Evolutionary conservation across 2,888 invertebrate genomes (phyloP).

Genomic region (Halocaridina rubra): DNA sequence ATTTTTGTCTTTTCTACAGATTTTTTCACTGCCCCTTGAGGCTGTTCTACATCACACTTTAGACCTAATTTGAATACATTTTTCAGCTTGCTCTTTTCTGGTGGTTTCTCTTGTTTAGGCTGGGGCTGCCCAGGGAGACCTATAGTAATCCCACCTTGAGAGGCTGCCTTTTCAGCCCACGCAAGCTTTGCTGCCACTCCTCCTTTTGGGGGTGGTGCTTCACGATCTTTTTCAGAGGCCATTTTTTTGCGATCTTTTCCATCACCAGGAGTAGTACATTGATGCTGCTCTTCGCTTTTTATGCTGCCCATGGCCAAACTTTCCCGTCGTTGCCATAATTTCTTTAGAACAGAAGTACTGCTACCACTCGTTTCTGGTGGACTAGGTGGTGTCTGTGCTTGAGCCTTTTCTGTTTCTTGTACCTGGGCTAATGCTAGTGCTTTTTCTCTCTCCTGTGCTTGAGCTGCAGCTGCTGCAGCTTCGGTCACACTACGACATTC

Average conservation of each 20-base stretch:
- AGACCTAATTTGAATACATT: slow-evolving; percentile 61
- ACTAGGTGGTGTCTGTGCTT: not conserved
- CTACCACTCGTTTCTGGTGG: not conserved
- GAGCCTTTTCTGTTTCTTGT: not conserved
- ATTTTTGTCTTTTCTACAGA: slow-evolving; percentile 80
- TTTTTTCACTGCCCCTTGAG: slow-evolving; percentile 32
- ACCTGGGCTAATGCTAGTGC: slow-evolving; percentile 15
- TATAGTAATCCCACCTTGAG: not conserved
- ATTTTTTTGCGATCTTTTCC: not conserved
- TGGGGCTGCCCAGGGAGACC: slow-evolving; percentile 7
- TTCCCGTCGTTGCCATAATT: slow-evolving; percentile 38
- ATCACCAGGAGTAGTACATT: not conserved
- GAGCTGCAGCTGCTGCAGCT: slow-evolving; percentile 65
- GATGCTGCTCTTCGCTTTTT: slow-evolving; percentile 13
- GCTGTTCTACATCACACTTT: slow-evolving; percentile 56
- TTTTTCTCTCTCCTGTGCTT: slow-evolving; percentile 68
- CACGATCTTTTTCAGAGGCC: slow-evolving; percentile 42
- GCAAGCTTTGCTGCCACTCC: slow-evolving; percentile 52
- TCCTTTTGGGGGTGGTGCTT: slow-evolving; percentile 23
- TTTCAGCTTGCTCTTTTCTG: slow-evolving; percentile 53
- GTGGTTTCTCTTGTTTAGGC: slow-evolving; percentile 32
- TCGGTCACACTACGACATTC: slow-evolving; percentile 66
- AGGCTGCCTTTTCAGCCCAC: slow-evolving; percentile 35
- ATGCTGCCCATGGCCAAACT: slow-evolving; percentile 13
- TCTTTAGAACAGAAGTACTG: slow-evolving; percentile 37